Conservation (phyloP, 2,113 vertebrate species). For the Burhinus bistriatus region DNA sequence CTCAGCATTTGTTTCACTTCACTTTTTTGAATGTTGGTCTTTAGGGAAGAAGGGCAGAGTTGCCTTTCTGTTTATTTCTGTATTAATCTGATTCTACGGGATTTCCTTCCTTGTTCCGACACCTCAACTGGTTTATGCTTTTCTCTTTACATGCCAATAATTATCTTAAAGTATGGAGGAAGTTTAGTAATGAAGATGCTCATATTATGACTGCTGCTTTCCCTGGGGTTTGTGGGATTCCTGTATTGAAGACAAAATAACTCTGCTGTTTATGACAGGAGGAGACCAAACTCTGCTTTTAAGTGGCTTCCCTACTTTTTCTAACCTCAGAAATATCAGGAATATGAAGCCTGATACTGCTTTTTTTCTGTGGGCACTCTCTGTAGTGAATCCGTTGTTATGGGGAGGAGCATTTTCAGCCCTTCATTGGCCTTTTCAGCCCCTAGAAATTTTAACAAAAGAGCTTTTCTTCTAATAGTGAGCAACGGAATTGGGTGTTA, state of each 20-base stretch:
- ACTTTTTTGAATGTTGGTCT: neutral
- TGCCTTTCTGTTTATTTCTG: neutral
- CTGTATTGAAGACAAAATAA: neutral
- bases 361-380: neutral
- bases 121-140: neutral
- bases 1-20: neutral
- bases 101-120: neutral
- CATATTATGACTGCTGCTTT: neutral
- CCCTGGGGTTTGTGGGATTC: neutral
- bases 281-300: neutral
- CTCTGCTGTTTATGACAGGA: neutral
- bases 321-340: neutral
- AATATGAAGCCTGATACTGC: neutral
- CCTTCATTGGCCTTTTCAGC: slow-evolving; percentile 3
- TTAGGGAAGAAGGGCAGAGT: neutral
- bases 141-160: neutral
- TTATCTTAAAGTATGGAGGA: neutral
- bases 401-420: neutral
- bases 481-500: slow-evolving; percentile 48
- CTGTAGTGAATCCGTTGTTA: neutral
- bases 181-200: neutral
- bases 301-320: neutral
- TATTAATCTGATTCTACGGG: neutral
- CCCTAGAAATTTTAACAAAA: slow-evolving; percentile 29
- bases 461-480: slow-evolving; percentile 45